These are phyloP conservation scores for Dyspetes luteomarginatus DNA, from an alignment of 2,888 invertebrate species.

Conservation along the genomic window DNA sequence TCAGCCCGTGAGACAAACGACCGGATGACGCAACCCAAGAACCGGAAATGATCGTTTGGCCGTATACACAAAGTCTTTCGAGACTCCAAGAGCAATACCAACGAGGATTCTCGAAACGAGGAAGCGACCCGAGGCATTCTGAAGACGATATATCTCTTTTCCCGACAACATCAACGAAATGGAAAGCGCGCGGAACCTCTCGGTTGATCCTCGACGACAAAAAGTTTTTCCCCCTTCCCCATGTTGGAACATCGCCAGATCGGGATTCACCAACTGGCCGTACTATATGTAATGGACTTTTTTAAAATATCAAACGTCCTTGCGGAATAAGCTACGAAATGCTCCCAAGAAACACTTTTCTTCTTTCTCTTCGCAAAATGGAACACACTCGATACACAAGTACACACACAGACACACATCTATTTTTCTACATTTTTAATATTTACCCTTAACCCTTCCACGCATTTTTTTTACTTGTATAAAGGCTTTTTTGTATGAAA, in stretches of 20 bases:
- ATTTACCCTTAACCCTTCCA: slow-evolving; percentile 78
- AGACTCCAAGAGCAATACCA: slow-evolving; percentile 12
- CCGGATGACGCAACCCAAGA: slow-evolving; percentile 21
- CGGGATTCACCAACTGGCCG: no score
- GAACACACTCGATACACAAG: slow-evolving; percentile 66
- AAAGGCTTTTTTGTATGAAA: slow-evolving; percentile 83
- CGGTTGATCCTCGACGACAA: background rate
- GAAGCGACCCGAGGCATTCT: slow-evolving; percentile 16
- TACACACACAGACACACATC: slow-evolving; percentile 72
- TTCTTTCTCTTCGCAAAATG: slow-evolving; percentile 15
- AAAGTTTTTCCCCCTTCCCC: background rate
- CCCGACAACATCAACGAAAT: slow-evolving; percentile 26
- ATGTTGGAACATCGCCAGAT: no score
- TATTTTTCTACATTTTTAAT: slow-evolving; percentile 79
- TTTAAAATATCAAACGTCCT: no score
- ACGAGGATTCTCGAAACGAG: slow-evolving; percentile 43
- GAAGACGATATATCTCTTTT: slow-evolving; percentile 40
- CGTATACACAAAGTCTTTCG: background rate
- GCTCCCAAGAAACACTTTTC: no score
- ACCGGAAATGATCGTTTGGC: slow-evolving; percentile 29
- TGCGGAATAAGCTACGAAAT: no score
- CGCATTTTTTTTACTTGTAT: slow-evolving; percentile 83
- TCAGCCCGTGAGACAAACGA: slow-evolving; percentile 24
- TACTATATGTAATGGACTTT: no score
- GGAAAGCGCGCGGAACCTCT: slow-evolving; percentile 23